These are phyloP conservation scores for Hypotaenidia philippensis DNA, from an alignment of 2,797 vertebrate species.

Conservation along the genomic window DNA sequence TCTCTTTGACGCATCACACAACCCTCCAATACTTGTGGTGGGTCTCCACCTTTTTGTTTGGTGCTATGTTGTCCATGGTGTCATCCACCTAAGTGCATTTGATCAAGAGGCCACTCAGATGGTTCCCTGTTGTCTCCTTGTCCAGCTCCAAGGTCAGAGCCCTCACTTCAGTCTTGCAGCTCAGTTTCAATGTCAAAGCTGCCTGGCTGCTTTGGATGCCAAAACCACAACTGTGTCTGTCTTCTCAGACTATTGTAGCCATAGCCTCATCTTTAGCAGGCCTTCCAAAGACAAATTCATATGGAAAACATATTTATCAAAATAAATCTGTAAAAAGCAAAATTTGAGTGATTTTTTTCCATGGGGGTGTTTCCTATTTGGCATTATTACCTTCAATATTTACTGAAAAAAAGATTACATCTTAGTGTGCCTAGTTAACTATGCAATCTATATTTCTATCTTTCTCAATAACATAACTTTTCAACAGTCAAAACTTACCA, in stretches of 20 bases:
- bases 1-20: not conserved
- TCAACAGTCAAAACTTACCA: not conserved
- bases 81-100: not conserved
- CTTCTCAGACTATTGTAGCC: not conserved
- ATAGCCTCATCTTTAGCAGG: not conserved
- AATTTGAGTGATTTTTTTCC: not conserved
- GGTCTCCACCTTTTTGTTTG: not conserved
- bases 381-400: not conserved
- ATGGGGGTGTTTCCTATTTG: not conserved
- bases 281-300: not conserved
- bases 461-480: not conserved
- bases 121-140: not conserved
- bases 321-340: not conserved
- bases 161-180: not conserved
- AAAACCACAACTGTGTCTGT: not conserved
- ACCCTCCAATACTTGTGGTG: not conserved
- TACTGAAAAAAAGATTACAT: not conserved
- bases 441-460: not conserved
- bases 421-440: not conserved
- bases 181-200: not conserved
- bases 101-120: not conserved
- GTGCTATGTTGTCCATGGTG: accelerated
- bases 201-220: not conserved
- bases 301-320: not conserved
- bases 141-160: not conserved